These are phyloP conservation scores for Trissoscelio sp. DNA, from an alignment of 2,888 invertebrate genomes.

Conservation along the genomic window DNA sequence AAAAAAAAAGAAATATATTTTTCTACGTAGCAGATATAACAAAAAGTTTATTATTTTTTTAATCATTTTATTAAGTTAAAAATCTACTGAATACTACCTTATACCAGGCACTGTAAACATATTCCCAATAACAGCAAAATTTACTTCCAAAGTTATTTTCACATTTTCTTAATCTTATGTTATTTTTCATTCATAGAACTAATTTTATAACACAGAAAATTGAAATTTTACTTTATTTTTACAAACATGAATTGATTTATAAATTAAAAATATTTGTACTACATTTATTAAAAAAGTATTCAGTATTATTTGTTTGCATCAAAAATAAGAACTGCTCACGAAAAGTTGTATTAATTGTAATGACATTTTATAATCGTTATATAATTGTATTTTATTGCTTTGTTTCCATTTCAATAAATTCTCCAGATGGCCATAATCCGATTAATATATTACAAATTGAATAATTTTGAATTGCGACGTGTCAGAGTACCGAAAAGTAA, in stretches of 20 bases:
- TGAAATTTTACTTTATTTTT: too few species aligned
- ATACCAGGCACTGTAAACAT: slow-evolving; percentile 27
- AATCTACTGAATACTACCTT: not conserved
- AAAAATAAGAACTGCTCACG: not conserved
- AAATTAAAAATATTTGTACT: too few species aligned
- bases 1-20: too few species aligned
- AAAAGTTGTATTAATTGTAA: not conserved
- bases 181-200: too few species aligned
- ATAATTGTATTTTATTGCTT: slow-evolving; percentile 45
- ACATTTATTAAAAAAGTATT: too few species aligned
- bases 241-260: too few species aligned
- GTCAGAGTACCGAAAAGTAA: slow-evolving; percentile 29
- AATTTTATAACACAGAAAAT: too few species aligned
- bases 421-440: not conserved
- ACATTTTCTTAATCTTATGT: not conserved
- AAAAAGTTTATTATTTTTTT: too few species aligned
- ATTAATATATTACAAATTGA: slow-evolving; percentile 15
- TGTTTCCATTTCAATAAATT: slow-evolving; percentile 29
- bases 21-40: too few species aligned
- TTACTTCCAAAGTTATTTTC: not conserved
- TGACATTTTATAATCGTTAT: not conserved
- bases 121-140: slow-evolving; percentile 10
- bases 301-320: too few species aligned
- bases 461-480: slow-evolving; percentile 26
- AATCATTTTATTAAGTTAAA: too few species aligned